phyloP scores from a whole-genome alignment of 2,888 invertebrate species.

The Tachina fera region DNA sequence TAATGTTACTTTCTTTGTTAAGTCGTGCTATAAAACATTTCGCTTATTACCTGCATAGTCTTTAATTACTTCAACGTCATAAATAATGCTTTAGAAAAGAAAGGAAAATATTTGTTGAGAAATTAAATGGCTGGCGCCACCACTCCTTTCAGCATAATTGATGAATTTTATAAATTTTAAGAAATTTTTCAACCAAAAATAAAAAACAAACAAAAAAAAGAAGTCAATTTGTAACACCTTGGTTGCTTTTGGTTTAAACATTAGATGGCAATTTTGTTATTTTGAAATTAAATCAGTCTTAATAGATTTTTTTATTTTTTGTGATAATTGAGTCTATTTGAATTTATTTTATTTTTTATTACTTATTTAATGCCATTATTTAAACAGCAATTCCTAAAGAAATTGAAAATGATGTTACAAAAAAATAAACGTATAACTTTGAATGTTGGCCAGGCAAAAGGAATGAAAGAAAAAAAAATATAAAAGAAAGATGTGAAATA shows the following conservation, averaged over 20 bases:
- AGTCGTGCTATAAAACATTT: constrained; percentile 2
- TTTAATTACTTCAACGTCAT: constrained; percentile 50
- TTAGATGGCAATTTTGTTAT: not conserved
- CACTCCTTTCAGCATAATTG: constrained; percentile 56
- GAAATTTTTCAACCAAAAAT: not conserved
- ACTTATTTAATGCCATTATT: constrained; percentile 51
- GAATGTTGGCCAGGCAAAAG: constrained; percentile 28
- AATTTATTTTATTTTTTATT: not conserved
- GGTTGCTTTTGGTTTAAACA: not conserved
- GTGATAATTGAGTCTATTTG: constrained; percentile 33
- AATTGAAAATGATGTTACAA: not conserved
- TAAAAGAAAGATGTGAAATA: not conserved
- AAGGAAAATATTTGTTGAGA: not conserved
- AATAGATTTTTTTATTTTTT: not conserved
- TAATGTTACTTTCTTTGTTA: not conserved
- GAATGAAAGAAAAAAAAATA: not conserved
- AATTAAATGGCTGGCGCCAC: not conserved
- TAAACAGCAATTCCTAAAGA: constrained; percentile 23
- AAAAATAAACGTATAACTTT: constrained; percentile 46
- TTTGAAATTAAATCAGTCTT: not conserved
- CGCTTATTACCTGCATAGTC: constrained; percentile 25
- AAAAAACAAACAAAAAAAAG: not conserved
- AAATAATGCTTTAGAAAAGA: constrained; percentile 8
- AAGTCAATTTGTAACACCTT: not conserved
- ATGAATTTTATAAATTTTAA: constrained; percentile 45